These are phyloP conservation scores for Catocala nupta DNA, from an alignment of 2,888 invertebrate genomes.

Conservation along the genomic window DNA sequence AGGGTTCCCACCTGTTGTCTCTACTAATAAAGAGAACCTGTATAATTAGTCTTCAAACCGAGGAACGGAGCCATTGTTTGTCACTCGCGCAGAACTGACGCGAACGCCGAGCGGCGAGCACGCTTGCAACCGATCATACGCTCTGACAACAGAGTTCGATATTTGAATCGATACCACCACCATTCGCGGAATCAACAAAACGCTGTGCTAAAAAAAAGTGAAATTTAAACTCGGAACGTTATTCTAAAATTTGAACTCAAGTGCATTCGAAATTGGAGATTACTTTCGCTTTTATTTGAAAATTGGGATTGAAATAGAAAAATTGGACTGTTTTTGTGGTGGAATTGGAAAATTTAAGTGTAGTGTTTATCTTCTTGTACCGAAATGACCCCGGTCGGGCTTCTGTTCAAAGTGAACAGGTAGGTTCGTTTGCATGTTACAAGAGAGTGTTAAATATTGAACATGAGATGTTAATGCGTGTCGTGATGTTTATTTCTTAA, in stretches of 20 bases:
- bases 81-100: constrained; percentile 75
- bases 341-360: constrained; percentile 43
- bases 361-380: constrained; percentile 53
- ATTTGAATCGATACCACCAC: constrained; percentile 49
- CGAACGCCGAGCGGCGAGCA: constrained; percentile 71
- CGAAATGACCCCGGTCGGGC: constrained; percentile 88
- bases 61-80: constrained; percentile 70
- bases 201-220: constrained; percentile 19
- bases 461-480: constrained; percentile 64
- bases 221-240: constrained; percentile 8
- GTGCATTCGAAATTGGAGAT: constrained; percentile 5
- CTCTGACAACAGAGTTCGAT: constrained; percentile 57
- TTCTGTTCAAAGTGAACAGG: constrained; percentile 88
- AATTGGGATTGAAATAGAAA: constrained; percentile 26
- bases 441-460: constrained; percentile 65
- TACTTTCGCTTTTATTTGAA: constrained; percentile 4
- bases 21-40: constrained; percentile 68
- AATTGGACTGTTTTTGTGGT: constrained; percentile 42
- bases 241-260: constrained; percentile 1
- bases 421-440: constrained; percentile 67
- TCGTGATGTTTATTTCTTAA: constrained; percentile 53
- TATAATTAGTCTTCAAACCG: constrained; percentile 75
- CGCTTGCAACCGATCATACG: constrained; percentile 68
- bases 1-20: constrained; percentile 77
- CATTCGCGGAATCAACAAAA: constrained; percentile 36